These are phyloP conservation scores for Acleris laterana DNA, from an alignment of 2,888 invertebrate species.

Conservation along the genomic window DNA sequence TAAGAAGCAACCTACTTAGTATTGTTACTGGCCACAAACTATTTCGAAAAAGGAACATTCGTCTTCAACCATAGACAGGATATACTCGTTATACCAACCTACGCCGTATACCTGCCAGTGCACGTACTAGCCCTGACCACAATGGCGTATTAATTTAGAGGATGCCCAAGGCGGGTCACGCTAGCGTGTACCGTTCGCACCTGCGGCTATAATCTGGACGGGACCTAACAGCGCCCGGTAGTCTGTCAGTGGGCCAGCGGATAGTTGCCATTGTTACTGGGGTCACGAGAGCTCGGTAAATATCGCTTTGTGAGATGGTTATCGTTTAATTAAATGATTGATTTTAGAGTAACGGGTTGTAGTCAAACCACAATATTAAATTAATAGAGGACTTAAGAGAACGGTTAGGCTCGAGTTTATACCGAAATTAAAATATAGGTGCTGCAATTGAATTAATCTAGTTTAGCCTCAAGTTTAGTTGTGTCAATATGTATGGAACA, in stretches of 20 bases:
- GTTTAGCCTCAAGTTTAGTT: no score
- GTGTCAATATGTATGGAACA: no score
- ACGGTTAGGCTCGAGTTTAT: no score
- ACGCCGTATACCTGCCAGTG: background rate
- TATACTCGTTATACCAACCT: no score
- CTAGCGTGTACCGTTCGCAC: constrained; percentile 65
- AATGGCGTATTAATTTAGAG: constrained; percentile 73
- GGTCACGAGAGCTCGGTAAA: constrained; percentile 24
- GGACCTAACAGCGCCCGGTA: constrained; percentile 64
- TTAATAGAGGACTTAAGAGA: background rate
- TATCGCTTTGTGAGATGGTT: constrained; percentile 7
- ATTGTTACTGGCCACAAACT: no score
- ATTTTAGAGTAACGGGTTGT: background rate
- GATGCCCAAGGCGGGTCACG: constrained; percentile 73
- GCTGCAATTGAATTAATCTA: no score
- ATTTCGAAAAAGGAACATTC: no score
- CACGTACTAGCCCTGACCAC: constrained; percentile 49
- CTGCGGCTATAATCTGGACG: constrained; percentile 65
- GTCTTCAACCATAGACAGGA: no score
- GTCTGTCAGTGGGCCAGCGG: constrained; percentile 55
- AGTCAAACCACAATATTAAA: background rate
- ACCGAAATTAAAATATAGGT: no score
- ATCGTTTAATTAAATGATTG: constrained; percentile 2
- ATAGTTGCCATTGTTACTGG: constrained; percentile 16
- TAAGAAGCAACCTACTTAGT: no score